Evolutionary conservation across 2,888 invertebrate species (phyloP), one percentile per base, ranked within the genome.

Genomic region (Erebia epiphron): DNA sequence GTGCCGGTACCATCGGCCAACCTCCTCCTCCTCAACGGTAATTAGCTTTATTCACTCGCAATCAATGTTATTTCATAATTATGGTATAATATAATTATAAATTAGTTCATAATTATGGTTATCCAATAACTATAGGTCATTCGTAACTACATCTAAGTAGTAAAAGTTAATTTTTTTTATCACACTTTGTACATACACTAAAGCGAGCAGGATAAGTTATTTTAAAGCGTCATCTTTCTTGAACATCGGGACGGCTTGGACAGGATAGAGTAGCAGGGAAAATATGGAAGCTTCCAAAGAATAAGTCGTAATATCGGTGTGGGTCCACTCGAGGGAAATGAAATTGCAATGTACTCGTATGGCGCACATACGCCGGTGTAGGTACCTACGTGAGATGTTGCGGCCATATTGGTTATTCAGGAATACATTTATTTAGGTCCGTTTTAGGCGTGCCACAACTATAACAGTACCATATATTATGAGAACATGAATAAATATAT

Each of bases 281-380:
- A 70, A 70, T 70, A 67, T 67, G 67, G 18, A 63, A 62, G 58
- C 57, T 67, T 67, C 50, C 66, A 16, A 57, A 56, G 50, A 67
- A 16, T 63, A 62, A 54, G 52, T 41, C 18, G 52, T 54, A 65
- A 54, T 65, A 65, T 65, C 64, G 64, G 54, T 54, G 54, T 65
- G 10, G n/a, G 52, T 18, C n/a, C 54, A 41, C 54, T 65, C 64
- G 10, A 41, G 64, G 64, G 64, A 54, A 64, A 65, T 54, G 64
- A 54, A 65, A 65, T 35, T 65, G 64, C 54, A 54, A 65, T 18
- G 46, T 61, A 41, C 7, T 35, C 35, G 5, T 35, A 35, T 41
- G 52, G 4, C 16, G 64, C 64, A 35, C 16, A 52, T 18, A 35
- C 62, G 62, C 8, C 21, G 62, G 1, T 41, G n/a, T 11, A 56